A percentile compares a stretch with the other conserved stretches of the same genome.
phyloP scores from a whole-genome alignment of 92 coral and sea anemone species.

The Zoanthus solanderi region DNA sequence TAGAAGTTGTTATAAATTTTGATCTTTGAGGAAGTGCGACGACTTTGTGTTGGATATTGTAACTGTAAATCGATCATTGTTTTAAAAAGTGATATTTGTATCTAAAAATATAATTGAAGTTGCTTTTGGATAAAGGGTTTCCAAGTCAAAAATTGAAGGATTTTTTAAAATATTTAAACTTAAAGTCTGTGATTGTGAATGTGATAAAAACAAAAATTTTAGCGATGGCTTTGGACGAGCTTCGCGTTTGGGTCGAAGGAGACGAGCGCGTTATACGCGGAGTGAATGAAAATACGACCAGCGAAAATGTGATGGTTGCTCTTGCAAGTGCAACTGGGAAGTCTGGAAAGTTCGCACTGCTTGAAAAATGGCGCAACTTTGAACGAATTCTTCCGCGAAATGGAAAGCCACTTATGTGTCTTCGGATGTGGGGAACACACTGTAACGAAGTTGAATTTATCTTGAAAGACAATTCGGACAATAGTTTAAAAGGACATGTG shows the following conservation, averaged over 20 bases:
- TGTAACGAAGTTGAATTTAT: slow-evolving; percentile 71
- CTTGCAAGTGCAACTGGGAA: slow-evolving; percentile 88
- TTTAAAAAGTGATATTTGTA: background rate
- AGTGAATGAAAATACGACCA: slow-evolving; percentile 83
- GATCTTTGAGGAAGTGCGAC: background rate
- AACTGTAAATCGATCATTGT: background rate
- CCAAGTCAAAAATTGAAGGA: background rate
- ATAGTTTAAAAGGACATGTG: background rate
- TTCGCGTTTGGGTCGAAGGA: slow-evolving; percentile 87
- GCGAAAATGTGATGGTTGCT: slow-evolving; percentile 81
- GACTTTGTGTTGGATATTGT: background rate
- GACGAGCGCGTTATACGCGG: slow-evolving; percentile 87
- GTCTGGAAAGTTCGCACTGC: slow-evolving; percentile 81
- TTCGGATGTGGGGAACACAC: slow-evolving; percentile 79
- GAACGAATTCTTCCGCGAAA: slow-evolving; percentile 90
- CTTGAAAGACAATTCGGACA: slow-evolving; percentile 61
- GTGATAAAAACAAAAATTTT: slow-evolving; percentile 4
- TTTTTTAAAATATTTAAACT: background rate
- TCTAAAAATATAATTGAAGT: background rate
- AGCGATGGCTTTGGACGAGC: slow-evolving; percentile 63
- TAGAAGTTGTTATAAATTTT: no score
- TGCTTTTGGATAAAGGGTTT: background rate
- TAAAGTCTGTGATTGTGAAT: background rate
- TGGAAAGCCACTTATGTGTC: slow-evolving; percentile 80
- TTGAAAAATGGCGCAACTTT: slow-evolving; percentile 90